Base-by-base conservation (phyloP, 1,140 invertebrate species). In the Drosophila orena region DNA sequence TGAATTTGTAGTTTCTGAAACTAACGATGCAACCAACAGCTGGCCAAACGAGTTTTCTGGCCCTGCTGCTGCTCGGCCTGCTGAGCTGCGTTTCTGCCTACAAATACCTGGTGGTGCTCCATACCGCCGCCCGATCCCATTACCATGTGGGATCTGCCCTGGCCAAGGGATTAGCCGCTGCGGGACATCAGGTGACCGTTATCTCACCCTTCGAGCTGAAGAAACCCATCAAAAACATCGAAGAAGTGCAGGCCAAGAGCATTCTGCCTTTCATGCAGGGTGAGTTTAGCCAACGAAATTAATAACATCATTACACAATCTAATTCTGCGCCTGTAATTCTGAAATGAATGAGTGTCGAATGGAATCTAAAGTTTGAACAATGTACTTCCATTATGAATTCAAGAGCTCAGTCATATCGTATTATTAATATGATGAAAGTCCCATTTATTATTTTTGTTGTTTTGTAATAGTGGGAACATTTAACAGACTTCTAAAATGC, bases 151-250 rank as follows among this genome's bases (percentile, higher is more conserved):
- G 94, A 24, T 93, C 94, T 4, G 85, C 91, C 0, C 56, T 95
- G 49, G 93, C 94, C 77, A 93, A 93, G 62, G 94, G 92, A 11
- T 57, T 95, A 20, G 94, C 93, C 0, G 75, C 58, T 12, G 92
- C 91, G 34, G 94, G 94, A 6, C 95, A 95, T 66, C 90, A 94
- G 34, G 92, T 95, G 3, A 94, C 94, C 2, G 81, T 95, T 0
- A 78, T 94, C 0, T 94, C 93, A 53, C 77, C 93, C 3, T 94
- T 93, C 71, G 91, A 93, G 0, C 81, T 93, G 4, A 93, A 93
- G 52, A 90, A 88, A 38, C 91, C 92, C 0, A 64, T 93, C 3
- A 77, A 92, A 3, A 94, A 95, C 73, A 94, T 94, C 42, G 92
- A 78, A 4, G 94, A 95, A 71, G 75, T 94, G n/a, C 20, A 64